A percentile compares a stretch with the other conserved stretches of the same genome.
Conservation (phyloP, 2,113 vertebrate species). For the Ceyx margarethae region DNA sequence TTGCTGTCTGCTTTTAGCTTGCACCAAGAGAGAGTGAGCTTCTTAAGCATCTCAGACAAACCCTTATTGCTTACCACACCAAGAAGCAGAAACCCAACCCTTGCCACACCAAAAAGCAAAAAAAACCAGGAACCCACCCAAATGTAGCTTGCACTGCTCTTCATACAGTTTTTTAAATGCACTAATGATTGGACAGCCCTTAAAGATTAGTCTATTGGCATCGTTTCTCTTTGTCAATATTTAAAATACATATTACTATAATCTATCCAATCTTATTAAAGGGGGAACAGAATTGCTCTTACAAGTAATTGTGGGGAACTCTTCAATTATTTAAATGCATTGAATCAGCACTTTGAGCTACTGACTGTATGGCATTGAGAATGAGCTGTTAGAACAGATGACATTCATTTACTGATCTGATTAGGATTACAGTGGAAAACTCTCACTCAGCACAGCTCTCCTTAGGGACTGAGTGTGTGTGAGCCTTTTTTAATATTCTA, state of each 20-base stretch:
- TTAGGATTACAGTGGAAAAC: conserved; percentile 50
- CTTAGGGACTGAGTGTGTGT: not conserved
- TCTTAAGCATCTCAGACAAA: not conserved
- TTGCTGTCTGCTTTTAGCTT: not conserved
- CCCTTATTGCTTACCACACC: not conserved
- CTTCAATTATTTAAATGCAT: not conserved
- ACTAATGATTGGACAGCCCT: not conserved
- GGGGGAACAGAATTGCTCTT: not conserved
- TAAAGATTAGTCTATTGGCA: not conserved
- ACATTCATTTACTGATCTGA: conserved; percentile 33
- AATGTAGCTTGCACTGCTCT: not conserved
- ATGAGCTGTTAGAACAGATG: not conserved
- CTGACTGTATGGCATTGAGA: not conserved
- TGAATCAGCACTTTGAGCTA: not conserved
- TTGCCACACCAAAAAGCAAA: not conserved
- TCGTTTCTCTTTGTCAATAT: not conserved
- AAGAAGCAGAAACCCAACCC: not conserved
- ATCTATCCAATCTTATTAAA: not conserved
- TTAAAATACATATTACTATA: not conserved
- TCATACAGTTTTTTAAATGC: not conserved
- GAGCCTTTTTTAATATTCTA: not conserved
- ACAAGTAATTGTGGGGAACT: not conserved
- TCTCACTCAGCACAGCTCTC: conserved; percentile 12
- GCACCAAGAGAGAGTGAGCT: not conserved
- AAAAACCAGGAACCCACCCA: not conserved